These are phyloP conservation scores for Icerya purchasi DNA, from an alignment of 2,888 invertebrate species.

Conservation along the genomic window DNA sequence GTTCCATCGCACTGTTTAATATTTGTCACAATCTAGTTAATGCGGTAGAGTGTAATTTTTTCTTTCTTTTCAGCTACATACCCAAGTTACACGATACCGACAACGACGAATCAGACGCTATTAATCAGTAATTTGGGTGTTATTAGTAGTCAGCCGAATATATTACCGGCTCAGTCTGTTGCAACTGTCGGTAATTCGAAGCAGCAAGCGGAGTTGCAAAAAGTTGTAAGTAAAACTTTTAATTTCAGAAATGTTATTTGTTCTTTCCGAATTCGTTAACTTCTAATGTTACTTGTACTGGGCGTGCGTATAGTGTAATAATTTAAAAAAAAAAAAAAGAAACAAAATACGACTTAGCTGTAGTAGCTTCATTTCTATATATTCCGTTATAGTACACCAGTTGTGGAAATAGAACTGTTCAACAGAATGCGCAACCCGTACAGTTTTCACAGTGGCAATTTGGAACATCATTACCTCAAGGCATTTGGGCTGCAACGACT, in stretches of 20 bases:
- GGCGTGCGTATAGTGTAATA: too few relatives aligned
- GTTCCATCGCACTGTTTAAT: too few relatives aligned
- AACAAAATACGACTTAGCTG: too few relatives aligned
- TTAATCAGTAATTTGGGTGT: conserved; percentile 40
- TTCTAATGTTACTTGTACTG: too few relatives aligned
- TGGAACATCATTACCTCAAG: conserved; percentile 42
- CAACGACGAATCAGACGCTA: conserved; percentile 52
- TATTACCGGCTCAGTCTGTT: conserved; percentile 36
- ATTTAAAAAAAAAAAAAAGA: too few relatives aligned
- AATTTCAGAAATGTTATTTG: too few relatives aligned
- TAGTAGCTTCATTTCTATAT: too few relatives aligned
- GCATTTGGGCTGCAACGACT: conserved; percentile 43
- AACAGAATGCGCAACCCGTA: conserved; percentile 31
- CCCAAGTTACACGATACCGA: conserved; percentile 41
- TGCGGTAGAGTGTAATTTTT: too few relatives aligned
- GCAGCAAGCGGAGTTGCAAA: conserved; percentile 38
- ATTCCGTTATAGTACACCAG: conserved; percentile 12
- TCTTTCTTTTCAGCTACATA: conserved; percentile 32
- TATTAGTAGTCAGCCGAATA: conserved; percentile 43
- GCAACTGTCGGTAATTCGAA: conserved; percentile 27
- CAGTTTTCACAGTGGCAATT: conserved; percentile 65
- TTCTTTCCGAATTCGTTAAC: too few relatives aligned
- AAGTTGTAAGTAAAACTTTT: conserved; percentile 32
- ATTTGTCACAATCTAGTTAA: too few relatives aligned
- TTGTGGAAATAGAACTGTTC: conserved; percentile 14